Base-by-base conservation (phyloP, 2,797 vertebrate genomes). In the Bufotes viridis region DNA sequence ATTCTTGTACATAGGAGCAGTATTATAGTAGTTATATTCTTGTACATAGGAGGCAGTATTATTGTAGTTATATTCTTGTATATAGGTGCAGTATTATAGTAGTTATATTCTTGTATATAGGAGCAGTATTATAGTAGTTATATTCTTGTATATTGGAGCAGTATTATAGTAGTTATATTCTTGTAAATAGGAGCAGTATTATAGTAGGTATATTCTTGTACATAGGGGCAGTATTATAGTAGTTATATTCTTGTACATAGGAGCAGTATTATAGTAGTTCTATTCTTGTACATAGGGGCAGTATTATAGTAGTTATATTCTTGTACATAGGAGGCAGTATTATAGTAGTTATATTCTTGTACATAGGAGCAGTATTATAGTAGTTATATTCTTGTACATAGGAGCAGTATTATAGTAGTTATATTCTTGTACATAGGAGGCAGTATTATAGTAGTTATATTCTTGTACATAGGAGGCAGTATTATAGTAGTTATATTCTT, bases 261-360 rank as follows among this genome's bases (percentile, higher is more conserved):
- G 61, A 11, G 61, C 3, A 60, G 58, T 60, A 60, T 60, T 60
- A 60, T 60, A 60, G 58, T 60, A 60, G 58, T 60, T 60, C 20
- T 60, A 60, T 60, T 60, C 58, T 60, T 60, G 58, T 60, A 60
- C 15, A 60, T 60, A 60, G 58, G 58, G 8, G 20, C 20, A 63
- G 61, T 63, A 63, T 63, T 63, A 63, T 63, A 63, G 61, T 63
- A 63, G 61, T 63, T 22, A 63, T 63, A 63, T 63, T 63, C 61
- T 63, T 63, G 61, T n/a, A n/a, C 20, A 63, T 63, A 63, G 63
- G 63, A 13, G 67, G 67, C n/a, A 67, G 63, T 67, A 67, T 67
- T 67, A 67, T 67, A 67, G 63, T 67, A 67, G n/a, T 67, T 67
- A 67, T 67, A 67, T 67, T 67, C 63, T 67, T 67, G 63, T 67